phyloP scores from a whole-genome alignment of 2,797 vertebrate genomes.

The Sitta carolinensis region DNA sequence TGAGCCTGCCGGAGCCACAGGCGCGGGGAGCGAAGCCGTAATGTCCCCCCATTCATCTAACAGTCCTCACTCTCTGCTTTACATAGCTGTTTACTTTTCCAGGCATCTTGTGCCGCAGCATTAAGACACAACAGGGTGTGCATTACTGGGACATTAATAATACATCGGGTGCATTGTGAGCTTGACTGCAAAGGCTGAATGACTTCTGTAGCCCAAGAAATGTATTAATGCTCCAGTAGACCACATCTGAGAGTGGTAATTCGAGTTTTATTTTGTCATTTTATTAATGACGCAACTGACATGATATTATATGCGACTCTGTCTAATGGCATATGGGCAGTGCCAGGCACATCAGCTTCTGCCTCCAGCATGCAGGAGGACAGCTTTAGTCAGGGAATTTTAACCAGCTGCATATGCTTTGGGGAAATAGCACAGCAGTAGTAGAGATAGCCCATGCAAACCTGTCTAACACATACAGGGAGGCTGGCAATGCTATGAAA shows the following conservation, averaged over 20 bases:
- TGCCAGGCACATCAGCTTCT: not conserved
- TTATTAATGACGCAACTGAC: constrained; percentile 69
- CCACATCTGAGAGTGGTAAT: constrained; percentile 66
- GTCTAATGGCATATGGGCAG: not conserved
- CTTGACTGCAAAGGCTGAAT: constrained; percentile 71
- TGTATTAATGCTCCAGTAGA: constrained; percentile 65
- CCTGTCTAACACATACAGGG: not conserved
- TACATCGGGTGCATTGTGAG: constrained; percentile 67
- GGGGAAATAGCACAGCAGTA: not conserved
- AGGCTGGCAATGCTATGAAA: not conserved
- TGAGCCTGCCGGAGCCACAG: constrained; percentile 46
- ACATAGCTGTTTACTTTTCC: constrained; percentile 69
- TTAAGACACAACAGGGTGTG: constrained; percentile 73
- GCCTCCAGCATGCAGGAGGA: not conserved
- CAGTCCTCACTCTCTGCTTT: constrained; percentile 51
- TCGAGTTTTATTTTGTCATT: constrained; percentile 70
- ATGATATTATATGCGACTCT: not conserved
- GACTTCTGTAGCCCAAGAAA: constrained; percentile 70
- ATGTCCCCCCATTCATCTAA: constrained; percentile 53
- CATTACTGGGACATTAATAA: constrained; percentile 75
- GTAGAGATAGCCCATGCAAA: not conserved
- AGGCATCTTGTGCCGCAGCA: constrained; percentile 51
- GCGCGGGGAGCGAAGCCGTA: not conserved
- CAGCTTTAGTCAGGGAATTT: not conserved
- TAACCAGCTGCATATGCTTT: not conserved